Conservation (phyloP, 2,888 invertebrate species). For the Entomobrya proxima region DNA sequence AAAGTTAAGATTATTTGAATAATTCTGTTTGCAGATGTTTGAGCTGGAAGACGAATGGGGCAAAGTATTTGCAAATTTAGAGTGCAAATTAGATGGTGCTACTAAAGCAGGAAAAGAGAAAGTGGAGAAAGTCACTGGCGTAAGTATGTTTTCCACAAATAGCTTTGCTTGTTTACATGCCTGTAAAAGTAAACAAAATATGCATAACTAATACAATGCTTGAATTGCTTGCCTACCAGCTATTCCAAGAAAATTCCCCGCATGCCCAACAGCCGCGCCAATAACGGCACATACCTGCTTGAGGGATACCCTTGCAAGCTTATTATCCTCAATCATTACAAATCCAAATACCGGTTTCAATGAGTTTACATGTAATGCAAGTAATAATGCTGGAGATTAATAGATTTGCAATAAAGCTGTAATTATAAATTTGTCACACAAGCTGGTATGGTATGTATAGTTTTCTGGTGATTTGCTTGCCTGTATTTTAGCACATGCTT, state of each 20-base stretch:
- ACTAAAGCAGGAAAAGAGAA: neutral
- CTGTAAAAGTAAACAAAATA: too few species aligned
- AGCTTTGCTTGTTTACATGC: constrained; percentile 35
- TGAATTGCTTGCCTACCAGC: neutral
- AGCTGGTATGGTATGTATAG: too few species aligned
- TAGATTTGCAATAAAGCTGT: neutral
- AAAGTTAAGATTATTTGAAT: too few species aligned
- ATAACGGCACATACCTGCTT: constrained; percentile 26
- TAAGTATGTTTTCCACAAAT: constrained; percentile 57
- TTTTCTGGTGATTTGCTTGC: too few species aligned
- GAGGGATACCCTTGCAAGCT: constrained; percentile 38
- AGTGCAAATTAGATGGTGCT: neutral
- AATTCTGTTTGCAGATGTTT: constrained; percentile 51
- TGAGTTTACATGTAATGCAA: constrained; percentile 43
- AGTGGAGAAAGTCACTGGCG: constrained; percentile 41
- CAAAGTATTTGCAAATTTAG: constrained; percentile 59
- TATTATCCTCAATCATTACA: constrained; percentile 20
- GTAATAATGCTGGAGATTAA: constrained; percentile 14
- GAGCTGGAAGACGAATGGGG: constrained; percentile 66
- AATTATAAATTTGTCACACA: neutral
- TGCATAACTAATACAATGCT: too few species aligned
- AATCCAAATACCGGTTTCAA: constrained; percentile 5
- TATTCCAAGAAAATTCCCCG: constrained; percentile 11
- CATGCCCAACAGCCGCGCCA: constrained; percentile 29
- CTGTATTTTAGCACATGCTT: too few species aligned